Conservation (phyloP, 2,113 vertebrate species). For the Anolis sagrei region DNA sequence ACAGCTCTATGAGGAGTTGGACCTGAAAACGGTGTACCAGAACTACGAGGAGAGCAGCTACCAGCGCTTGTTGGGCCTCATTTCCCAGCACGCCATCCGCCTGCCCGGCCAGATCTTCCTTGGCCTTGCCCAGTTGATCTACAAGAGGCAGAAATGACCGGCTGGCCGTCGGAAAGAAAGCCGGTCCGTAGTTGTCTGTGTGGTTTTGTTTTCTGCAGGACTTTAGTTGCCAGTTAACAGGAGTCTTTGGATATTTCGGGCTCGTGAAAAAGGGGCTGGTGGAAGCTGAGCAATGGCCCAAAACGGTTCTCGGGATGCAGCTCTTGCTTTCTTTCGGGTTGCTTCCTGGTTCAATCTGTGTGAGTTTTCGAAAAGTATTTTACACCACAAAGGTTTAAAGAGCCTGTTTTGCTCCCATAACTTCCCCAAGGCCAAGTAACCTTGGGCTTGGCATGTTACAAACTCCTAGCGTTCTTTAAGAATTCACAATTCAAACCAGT, state of each 20-base stretch:
- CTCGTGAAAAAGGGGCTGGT: background rate
- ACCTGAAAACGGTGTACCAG: constrained; percentile 76
- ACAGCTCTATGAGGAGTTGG: constrained; percentile 82
- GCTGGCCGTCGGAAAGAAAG: fast-evolving
- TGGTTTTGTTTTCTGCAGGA: background rate
- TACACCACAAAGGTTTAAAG: no score
- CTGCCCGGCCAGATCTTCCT: constrained; percentile 86
- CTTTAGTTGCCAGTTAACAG: background rate
- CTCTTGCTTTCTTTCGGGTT: no score
- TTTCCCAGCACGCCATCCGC: constrained; percentile 69
- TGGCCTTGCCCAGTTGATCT: constrained; percentile 87
- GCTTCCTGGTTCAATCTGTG: no score
- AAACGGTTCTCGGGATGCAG: background rate
- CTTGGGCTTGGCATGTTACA: no score
- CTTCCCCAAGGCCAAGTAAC: no score
- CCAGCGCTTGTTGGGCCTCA: constrained; percentile 81
- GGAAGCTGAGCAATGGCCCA: background rate
- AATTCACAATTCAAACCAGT: no score
- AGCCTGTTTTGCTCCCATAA: no score
- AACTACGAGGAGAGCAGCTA: constrained; percentile 90
- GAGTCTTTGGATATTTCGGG: background rate
- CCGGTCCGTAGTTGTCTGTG: background rate
- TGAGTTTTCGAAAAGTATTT: no score
- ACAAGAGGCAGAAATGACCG: constrained; percentile 89
- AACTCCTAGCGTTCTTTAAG: no score